Base-by-base conservation (phyloP, 2,113 vertebrate genomes). In the Campylomormyrus numenius region DNA sequence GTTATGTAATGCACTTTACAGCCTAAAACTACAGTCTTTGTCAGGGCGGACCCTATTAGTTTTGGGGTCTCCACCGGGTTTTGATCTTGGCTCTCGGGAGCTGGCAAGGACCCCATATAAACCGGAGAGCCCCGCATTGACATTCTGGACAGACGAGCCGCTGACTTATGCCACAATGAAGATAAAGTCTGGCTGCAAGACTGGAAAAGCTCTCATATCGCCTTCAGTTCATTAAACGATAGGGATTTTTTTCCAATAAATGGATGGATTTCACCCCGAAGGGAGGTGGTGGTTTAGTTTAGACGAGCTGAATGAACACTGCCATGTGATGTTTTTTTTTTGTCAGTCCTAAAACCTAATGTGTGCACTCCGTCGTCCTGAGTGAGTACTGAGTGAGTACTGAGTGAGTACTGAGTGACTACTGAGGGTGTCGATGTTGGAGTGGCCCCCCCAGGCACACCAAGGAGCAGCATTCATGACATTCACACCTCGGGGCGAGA, bases 181-280 rank as follows among this genome's bases (percentile, higher is more conserved):
- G 49, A 58, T 89, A 89, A 89, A 15, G 49, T 84, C 31, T 53
- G 49, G 46, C 74, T 53, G 48, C n/a, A 39, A 84, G 88, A 89
- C 77, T 89, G 27, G 1, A 49, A 80, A 84, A 53, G 85, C 27
- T 56, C 66, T 45, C 74, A 45, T 52, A 83, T 83, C 31, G 21
- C 74, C 88, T 53, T 53, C 66, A 83, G 49, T 89, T 84, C 88
- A 83, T 84, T 83, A 89, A 89, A 89, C 42, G 13, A 89, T 89
- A 53, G 19, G 49, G 85, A 42, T 27, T 80, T 89, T 89, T 80
- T 48, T 77, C 31, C 35, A 53, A 52, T 56, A 49, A 45, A 89
- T 84, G 66, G 80, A 83, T 52, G 74, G 74, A 46, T 17, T 52
- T 39, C 88, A 66, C 27, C 35, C 35, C 45, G 42, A 42, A 46